These are phyloP conservation scores for Galerucella pusilla DNA, from an alignment of 2,888 invertebrate species.

Conservation along the genomic window DNA sequence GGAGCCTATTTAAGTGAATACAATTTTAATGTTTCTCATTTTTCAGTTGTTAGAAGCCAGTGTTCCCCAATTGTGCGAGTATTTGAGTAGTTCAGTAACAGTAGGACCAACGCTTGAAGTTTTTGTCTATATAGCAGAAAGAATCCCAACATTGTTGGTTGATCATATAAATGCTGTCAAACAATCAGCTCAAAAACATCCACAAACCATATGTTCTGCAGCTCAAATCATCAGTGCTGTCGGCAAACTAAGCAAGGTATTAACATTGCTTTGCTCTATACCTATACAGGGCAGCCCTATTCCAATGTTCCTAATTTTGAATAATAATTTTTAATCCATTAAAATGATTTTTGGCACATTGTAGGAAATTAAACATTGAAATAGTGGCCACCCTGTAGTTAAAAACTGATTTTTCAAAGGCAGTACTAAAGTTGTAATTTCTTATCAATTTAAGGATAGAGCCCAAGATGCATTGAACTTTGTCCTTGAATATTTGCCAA, in stretches of 20 bases:
- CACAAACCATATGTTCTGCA: slow-evolving; percentile 74
- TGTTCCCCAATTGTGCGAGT: slow-evolving; percentile 84
- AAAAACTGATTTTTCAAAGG: not conserved
- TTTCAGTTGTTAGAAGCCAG: slow-evolving; percentile 80
- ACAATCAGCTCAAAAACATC: slow-evolving; percentile 74
- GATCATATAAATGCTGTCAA: slow-evolving; percentile 78
- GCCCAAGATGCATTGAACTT: slow-evolving; percentile 86
- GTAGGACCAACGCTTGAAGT: slow-evolving; percentile 77
- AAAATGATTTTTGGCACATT: not conserved
- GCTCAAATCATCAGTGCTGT: slow-evolving; percentile 78
- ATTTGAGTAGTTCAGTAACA: slow-evolving; percentile 73
- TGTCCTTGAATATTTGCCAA: slow-evolving; percentile 79
- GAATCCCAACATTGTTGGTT: slow-evolving; percentile 75
- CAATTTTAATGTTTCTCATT: not conserved
- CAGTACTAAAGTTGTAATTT: not conserved
- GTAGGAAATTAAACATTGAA: not conserved
- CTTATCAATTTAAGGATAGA: slow-evolving; percentile 70
- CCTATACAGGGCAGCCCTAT: too few relatives aligned
- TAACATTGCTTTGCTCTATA: not conserved
- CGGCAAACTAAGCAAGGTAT: slow-evolving; percentile 77
- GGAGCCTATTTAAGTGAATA: not conserved
- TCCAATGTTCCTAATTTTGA: too few relatives aligned
- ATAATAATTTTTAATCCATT: not conserved
- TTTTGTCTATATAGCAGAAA: slow-evolving; percentile 79
- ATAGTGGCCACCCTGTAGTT: not conserved